Evolutionary conservation across 2,797 vertebrate genomes (phyloP), one percentile per base, ranked within the genome.

Genomic region (Macropodus opercularis): DNA sequence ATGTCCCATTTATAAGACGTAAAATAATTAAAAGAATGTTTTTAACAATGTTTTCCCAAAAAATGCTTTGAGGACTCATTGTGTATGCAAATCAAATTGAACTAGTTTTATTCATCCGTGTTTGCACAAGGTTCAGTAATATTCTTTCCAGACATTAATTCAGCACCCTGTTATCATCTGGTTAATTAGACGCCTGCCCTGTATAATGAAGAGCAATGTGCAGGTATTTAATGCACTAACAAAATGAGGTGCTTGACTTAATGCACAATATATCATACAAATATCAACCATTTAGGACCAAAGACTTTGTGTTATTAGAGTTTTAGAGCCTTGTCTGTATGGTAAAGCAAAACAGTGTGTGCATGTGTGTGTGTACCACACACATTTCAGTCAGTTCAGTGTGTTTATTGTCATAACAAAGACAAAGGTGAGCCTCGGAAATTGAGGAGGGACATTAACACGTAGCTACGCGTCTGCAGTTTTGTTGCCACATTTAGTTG

Each of bases 401-500:
- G 24, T 26, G 24, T 26, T 4, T 3, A 26, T 26, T 32, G 31
- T 32, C 10, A 32, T 32, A 11, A 7, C 7, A 6, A 31, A 69
- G 62, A 61, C 23, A n/a, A 49, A 68, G 46, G 44, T 15, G 3
- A 32, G 35, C 49, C 50, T 7, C 62, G 47, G 54, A 48, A 58
- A 39, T 32, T 48, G 35, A 67, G 17, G 14, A 17, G 44, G 51
- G 46, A 42, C 29, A 27, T 21, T 29, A 46, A 15, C n/a, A 50
- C 17, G 47, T 36, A 38, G 4, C 39, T 14, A 13, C 60, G 52
- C 40, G 48, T 55, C 47, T 50, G 36, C 15, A 19, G 13, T 31
- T 44, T 48, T 38, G 44, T 17, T 56, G 17, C 46, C 46, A 62
- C 35, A 23, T 69, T 75, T 74, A 69, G 67, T 49, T 75, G 62